These are phyloP conservation scores for Neomorphus geoffroyi DNA, from an alignment of 2,797 vertebrate species.

Conservation along the genomic window DNA sequence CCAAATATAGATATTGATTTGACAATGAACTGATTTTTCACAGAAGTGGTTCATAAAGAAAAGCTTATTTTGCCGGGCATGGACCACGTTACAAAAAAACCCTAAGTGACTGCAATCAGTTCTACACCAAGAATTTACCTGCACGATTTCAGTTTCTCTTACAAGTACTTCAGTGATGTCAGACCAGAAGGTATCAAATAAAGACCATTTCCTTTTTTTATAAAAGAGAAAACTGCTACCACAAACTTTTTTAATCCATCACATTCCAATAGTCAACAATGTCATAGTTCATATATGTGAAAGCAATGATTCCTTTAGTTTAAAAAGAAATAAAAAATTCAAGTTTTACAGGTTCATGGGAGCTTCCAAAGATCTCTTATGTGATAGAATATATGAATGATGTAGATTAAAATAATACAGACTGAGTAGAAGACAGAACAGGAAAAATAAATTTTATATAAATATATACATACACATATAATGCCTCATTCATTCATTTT, in stretches of 20 bases:
- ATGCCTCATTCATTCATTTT: neutral
- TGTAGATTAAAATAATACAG: neutral
- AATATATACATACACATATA: fast-evolving
- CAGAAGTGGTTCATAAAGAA: neutral
- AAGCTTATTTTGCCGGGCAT: neutral
- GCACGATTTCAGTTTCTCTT: neutral
- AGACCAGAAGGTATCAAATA: neutral
- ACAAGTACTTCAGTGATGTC: neutral
- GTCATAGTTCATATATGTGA: neutral
- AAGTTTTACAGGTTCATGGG: neutral
- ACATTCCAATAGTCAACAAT: neutral
- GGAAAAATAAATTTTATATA: neutral
- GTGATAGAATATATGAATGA: neutral
- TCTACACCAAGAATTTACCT: neutral
- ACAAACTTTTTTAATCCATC: neutral
- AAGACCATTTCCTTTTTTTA: neutral
- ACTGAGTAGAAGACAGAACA: neutral
- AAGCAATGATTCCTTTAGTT: neutral
- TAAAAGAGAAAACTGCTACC: neutral
- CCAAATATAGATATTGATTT: neutral
- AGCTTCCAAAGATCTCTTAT: neutral
- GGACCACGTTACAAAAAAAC: neutral
- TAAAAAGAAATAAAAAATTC: neutral
- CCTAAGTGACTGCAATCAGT: neutral
- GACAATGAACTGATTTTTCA: neutral